Conservation (phyloP, 2,113 vertebrate genomes). For the Symphodus melops region DNA sequence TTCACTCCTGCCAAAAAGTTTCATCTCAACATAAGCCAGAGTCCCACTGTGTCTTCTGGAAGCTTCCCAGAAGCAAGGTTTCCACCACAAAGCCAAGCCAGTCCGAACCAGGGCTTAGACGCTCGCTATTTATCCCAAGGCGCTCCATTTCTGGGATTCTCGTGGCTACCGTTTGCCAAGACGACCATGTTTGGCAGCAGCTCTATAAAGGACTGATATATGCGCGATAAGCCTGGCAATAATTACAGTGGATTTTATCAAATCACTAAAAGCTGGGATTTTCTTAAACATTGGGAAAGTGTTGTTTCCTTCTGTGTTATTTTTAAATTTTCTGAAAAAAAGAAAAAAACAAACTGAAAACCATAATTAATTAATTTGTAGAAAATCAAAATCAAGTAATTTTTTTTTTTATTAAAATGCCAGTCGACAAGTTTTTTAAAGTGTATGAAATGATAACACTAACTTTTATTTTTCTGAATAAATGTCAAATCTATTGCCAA, state of each 20-base stretch:
- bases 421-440: not conserved
- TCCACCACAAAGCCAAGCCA: slow-evolving; percentile 56
- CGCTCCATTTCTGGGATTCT: slow-evolving; percentile 68
- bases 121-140: slow-evolving; percentile 58
- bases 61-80: slow-evolving; percentile 53
- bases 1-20: slow-evolving; percentile 57
- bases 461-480: too few relatives aligned
- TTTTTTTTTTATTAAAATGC: too few relatives aligned
- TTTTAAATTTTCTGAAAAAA: not conserved
- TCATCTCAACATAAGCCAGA: slow-evolving; percentile 61
- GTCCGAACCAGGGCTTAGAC: slow-evolving; percentile 54
- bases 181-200: slow-evolving; percentile 11
- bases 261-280: slow-evolving; percentile 32
- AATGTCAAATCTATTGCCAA: too few relatives aligned
- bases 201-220: slow-evolving; percentile 41
- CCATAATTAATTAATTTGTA: too few relatives aligned
- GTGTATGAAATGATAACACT: not conserved
- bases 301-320: slow-evolving; percentile 3
- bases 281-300: slow-evolving; percentile 16
- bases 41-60: slow-evolving; percentile 63
- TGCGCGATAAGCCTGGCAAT: too few relatives aligned
- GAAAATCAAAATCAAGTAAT: too few relatives aligned
- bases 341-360: too few relatives aligned
- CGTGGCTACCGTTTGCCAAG: slow-evolving; percentile 43
- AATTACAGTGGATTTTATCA: slow-evolving; percentile 39